Evolutionary conservation across 1,140 invertebrate genomes (phyloP), one percentile per base, ranked within the genome.

Genomic region (Camponotus pennsylvanicus): DNA sequence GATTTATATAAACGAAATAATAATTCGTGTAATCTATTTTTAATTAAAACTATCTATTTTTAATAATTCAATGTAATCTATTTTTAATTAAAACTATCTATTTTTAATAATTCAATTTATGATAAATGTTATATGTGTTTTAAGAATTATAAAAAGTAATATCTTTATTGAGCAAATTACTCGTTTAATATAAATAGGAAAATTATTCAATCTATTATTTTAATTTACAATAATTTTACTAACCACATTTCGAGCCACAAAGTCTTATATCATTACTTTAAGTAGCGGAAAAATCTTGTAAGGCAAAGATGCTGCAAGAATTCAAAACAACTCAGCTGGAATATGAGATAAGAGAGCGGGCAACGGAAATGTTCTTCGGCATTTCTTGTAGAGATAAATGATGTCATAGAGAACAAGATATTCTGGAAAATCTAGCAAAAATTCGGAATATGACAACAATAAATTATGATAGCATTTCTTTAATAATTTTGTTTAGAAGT

Each of bases 241-340:
- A 82, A 80, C 49, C 45, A 40, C 45, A 40, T 9, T 45, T 37
- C 13, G 13, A 59, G 21, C 11, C n/a, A 52, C 5, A 52, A 52
- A 52, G 42, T 55, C 73, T 83, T 75, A 61, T 73, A 61, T 83
- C 49, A 61, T n/a, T 21, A 27, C 8, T 75, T 45, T 42, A 45
- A 83, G 40, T 11, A 75, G 55, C 55, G 69, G 69, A 75, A 75
- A 61, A 49, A 32, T 73, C 57, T 61, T 73, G 21, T 59, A 64
- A 66, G 66, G 59, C 18, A 55, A 64, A 64, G 82, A 42, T 21
- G 59, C 15, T 32, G 82, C 27, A 69, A 52, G 78, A 86, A 80
- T 89, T 88, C 73, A 76, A 63, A 89, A 80, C 87, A 85, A 89
- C 69, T 86, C 59, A 86, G 59, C 82, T 73, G 88, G 87, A 88